These are phyloP conservation scores for Pterophyllum scalare DNA, from an alignment of 2,113 vertebrate species.

Conservation along the genomic window DNA sequence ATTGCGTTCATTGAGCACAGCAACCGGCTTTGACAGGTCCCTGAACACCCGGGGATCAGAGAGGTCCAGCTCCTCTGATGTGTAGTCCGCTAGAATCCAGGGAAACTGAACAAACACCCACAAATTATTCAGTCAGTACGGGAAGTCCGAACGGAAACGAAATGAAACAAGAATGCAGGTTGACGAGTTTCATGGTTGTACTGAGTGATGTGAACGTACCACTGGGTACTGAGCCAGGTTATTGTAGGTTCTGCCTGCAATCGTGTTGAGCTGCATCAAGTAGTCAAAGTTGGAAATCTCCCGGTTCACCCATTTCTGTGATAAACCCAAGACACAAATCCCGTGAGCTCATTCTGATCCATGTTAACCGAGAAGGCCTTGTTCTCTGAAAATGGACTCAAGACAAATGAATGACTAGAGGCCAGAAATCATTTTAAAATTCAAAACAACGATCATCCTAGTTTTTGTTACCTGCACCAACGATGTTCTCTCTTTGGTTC, in stretches of 20 bases:
- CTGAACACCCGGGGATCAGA: conserved; percentile 92
- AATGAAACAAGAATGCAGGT: background rate
- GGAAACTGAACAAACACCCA: conserved; percentile 86
- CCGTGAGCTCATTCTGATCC: background rate
- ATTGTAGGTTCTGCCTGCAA: conserved; percentile 96
- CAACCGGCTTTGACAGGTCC: conserved; percentile 95
- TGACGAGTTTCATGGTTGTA: background rate
- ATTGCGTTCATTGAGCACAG: conserved; percentile 94
- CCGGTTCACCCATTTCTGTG: conserved; percentile 96
- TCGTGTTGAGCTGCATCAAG: conserved; percentile 97
- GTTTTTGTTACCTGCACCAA: no score
- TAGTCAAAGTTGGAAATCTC: conserved; percentile 99
- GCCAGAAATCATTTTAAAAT: no score
- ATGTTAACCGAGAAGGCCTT: background rate
- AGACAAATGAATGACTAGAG: no score
- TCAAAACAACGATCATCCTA: no score
- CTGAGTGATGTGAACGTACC: conserved; percentile 77
- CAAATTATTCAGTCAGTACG: background rate
- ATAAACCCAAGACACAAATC: background rate
- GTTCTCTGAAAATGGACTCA: background rate
- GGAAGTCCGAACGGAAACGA: background rate
- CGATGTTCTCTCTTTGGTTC: no score
- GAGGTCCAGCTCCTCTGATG: conserved; percentile 93
- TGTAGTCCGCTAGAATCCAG: conserved; percentile 95
- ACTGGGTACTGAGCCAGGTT: conserved; percentile 97